A percentile compares a stretch with the other conserved stretches of the same genome.
Evolutionary conservation across 2,797 vertebrate species (phyloP).

Genomic region (Siniperca scherzeri): DNA sequence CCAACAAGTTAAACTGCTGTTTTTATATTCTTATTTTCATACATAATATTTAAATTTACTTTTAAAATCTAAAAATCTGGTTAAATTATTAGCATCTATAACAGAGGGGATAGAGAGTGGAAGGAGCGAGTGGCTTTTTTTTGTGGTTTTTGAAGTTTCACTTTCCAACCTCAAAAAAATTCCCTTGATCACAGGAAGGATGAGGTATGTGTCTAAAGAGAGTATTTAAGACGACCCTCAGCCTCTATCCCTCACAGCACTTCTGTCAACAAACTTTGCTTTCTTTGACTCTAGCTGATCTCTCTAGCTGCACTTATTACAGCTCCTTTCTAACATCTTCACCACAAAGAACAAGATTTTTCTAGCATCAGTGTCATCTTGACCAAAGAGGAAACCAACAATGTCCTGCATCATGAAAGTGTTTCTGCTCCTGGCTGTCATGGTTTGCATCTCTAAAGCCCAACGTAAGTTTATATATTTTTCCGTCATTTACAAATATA

Average conservation of each 20-base stretch:
- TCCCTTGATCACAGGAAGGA: conserved; percentile 50
- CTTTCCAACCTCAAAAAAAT: conserved; percentile 64
- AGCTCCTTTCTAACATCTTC: not conserved
- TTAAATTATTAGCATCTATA: not conserved
- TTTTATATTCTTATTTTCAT: not conserved
- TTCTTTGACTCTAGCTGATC: not conserved
- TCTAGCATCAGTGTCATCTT: not conserved
- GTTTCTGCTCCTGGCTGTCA: conserved; percentile 69
- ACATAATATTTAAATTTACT: not conserved
- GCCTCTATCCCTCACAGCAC: conserved; percentile 25
- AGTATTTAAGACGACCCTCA: conserved; percentile 58
- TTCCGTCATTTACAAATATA: not conserved
- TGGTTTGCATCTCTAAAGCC: conserved; percentile 61
- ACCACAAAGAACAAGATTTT: not conserved
- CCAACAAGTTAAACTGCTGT: not conserved
- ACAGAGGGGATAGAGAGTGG: not conserved
- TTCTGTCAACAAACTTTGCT: conserved; percentile 13
- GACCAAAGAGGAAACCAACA: conserved; percentile 48
- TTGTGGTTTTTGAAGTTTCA: conserved; percentile 55
- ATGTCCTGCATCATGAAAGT: conserved; percentile 69
- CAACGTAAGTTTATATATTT: conserved; percentile 66
- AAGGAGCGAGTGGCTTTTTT: not conserved
- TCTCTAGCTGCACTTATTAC: conserved; percentile 1
- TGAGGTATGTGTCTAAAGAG: not conserved
- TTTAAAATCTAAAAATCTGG: not conserved